A percentile compares a stretch with the other conserved stretches of the same genome.
Conservation (phyloP, 1,140 invertebrate species). For the Calliphora vicina region DNA sequence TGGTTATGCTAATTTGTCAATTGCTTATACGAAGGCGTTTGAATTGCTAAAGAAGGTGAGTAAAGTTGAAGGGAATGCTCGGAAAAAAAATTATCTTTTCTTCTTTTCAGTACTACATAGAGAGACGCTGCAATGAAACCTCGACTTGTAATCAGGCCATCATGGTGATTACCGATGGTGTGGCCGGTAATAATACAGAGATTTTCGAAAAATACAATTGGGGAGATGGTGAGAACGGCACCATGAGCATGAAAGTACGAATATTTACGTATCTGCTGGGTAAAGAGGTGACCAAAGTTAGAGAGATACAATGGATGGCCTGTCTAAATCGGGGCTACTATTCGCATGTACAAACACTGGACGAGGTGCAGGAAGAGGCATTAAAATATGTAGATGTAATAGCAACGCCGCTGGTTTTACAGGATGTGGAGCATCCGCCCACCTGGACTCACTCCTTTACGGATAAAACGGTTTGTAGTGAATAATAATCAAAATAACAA, state of each 20-base stretch:
- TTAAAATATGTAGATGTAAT: slow-evolving; percentile 91
- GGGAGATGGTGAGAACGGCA: slow-evolving; percentile 68
- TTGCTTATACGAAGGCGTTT: slow-evolving; percentile 88
- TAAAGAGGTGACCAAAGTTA: slow-evolving; percentile 89
- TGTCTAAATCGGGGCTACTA: slow-evolving; percentile 95
- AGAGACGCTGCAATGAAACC: slow-evolving; percentile 67
- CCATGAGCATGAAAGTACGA: slow-evolving; percentile 77
- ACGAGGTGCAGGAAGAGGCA: slow-evolving; percentile 93
- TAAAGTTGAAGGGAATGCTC: not conserved
- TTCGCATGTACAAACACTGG: slow-evolving; percentile 88
- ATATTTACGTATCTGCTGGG: slow-evolving; percentile 98
- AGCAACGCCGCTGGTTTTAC: slow-evolving; percentile 84
- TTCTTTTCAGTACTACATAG: slow-evolving; percentile 65
- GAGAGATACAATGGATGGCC: slow-evolving; percentile 94
- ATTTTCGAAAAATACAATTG: slow-evolving; percentile 89
- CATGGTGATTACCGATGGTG: slow-evolving; percentile 98
- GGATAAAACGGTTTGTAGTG: slow-evolving; percentile 78
- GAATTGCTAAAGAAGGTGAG: slow-evolving; percentile 77
- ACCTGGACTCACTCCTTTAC: slow-evolving; percentile 91
- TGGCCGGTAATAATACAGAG: slow-evolving; percentile 88
- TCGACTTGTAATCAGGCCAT: slow-evolving; percentile 93
- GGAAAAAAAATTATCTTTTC: slow-evolving; percentile 28
- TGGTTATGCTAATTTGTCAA: slow-evolving; percentile 86
- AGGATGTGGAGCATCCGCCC: slow-evolving; percentile 77
- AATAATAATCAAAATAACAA: too few species aligned